These are phyloP conservation scores for Himalopsyche tibetana DNA, from an alignment of 2,888 invertebrate genomes.

Conservation along the genomic window DNA sequence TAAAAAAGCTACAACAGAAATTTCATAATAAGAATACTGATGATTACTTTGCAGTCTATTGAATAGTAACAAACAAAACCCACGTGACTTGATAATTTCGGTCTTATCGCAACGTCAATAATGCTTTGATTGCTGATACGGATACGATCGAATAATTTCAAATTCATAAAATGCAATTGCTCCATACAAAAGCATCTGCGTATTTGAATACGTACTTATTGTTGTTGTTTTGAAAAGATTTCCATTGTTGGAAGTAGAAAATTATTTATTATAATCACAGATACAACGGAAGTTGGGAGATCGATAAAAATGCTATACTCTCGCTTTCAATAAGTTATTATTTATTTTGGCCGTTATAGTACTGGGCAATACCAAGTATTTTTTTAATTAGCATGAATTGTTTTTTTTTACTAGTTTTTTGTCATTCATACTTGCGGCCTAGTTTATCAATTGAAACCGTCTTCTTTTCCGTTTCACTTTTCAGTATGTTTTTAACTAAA, in stretches of 20 bases:
- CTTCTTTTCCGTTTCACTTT: too few relatives aligned
- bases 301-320: too few relatives aligned
- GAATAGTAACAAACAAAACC: constrained; percentile 22
- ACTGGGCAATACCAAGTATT: too few relatives aligned
- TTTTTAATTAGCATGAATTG: too few relatives aligned
- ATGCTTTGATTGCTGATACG: constrained; percentile 3
- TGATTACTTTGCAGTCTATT: constrained; percentile 17
- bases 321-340: too few relatives aligned
- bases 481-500: too few relatives aligned
- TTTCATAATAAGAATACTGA: constrained; percentile 16
- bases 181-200: constrained; percentile 7
- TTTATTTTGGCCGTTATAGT: too few relatives aligned
- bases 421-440: too few relatives aligned
- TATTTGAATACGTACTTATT: constrained; percentile 11
- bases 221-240: constrained; percentile 13
- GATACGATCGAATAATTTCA: constrained; percentile 36
- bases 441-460: too few relatives aligned
- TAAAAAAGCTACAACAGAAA: neutral
- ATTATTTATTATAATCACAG: too few relatives aligned
- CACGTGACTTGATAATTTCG: constrained; percentile 31
- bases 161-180: constrained; percentile 27
- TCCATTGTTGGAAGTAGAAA: constrained; percentile 3
- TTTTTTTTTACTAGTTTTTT: too few relatives aligned
- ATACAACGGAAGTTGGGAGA: too few relatives aligned
- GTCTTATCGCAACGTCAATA: constrained; percentile 13